Conservation (phyloP, 2,797 vertebrate species). For the Chelmon rostratus region DNA sequence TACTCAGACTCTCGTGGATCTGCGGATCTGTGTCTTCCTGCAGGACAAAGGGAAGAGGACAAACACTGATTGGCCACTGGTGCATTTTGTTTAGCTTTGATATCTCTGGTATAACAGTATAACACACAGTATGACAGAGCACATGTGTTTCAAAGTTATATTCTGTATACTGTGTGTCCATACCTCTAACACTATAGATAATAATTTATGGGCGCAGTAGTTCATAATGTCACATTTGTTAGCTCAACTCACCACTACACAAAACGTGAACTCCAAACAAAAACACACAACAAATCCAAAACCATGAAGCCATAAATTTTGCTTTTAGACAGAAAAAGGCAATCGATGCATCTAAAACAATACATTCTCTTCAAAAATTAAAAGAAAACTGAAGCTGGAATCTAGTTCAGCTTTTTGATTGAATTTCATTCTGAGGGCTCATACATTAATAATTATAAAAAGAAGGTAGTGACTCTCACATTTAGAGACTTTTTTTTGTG, state of each 20-base stretch:
- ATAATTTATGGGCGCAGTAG: neutral
- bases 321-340: neutral
- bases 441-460: neutral
- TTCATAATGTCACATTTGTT: neutral
- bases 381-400: neutral
- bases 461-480: neutral
- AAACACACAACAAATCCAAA: neutral
- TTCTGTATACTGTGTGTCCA: neutral
- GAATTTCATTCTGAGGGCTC: neutral
- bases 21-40: slow-evolving; percentile 96
- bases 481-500: neutral
- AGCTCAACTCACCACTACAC: neutral
- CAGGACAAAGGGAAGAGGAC: slow-evolving; percentile 31
- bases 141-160: neutral
- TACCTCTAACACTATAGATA: neutral
- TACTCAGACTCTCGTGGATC: slow-evolving; percentile 94
- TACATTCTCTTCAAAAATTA: neutral
- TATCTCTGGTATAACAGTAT: neutral
- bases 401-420: neutral
- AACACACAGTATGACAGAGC: neutral
- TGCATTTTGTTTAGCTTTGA: neutral
- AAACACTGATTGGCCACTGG: neutral
- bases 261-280: neutral
- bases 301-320: slow-evolving; percentile 3
- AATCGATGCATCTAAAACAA: neutral